These are phyloP conservation scores for Pseudopleuronectes americanus DNA, from an alignment of 2,797 vertebrate species.

Conservation along the genomic window DNA sequence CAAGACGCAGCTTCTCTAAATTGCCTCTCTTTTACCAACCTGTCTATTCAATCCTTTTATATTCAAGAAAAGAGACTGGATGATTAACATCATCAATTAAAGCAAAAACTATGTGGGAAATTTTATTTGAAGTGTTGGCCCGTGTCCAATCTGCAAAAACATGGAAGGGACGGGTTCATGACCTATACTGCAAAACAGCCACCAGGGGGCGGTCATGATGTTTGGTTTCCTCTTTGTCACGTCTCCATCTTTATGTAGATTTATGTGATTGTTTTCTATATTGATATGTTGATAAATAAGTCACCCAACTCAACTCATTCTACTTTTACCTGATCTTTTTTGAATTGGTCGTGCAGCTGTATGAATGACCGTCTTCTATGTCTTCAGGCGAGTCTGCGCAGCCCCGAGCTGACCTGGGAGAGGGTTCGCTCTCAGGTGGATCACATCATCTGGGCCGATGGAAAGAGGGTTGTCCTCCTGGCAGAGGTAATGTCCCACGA, in stretches of 20 bases:
- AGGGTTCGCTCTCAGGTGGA: conserved; percentile 97
- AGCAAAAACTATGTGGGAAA: no score
- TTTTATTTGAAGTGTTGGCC: no score
- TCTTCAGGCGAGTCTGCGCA: conserved; percentile 92
- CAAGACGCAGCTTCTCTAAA: background rate
- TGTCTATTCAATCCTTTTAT: background rate
- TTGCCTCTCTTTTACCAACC: background rate
- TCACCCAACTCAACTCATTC: background rate
- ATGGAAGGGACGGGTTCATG: no score
- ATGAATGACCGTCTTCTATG: conserved; percentile 25
- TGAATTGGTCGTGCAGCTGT: background rate
- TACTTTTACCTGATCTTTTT: background rate
- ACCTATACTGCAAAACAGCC: no score
- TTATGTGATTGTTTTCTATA: no score
- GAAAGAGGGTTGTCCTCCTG: conserved; percentile 95
- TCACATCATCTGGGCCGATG: conserved; percentile 98
- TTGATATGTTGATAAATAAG: background rate
- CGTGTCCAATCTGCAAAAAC: no score
- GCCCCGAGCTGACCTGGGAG: conserved; percentile 98
- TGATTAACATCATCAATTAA: background rate
- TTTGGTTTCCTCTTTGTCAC: no score
- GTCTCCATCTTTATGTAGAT: no score
- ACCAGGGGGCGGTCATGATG: no score
- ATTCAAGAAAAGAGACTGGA: background rate
- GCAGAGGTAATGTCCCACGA: conserved; percentile 87